Evolutionary conservation across 2,797 vertebrate genomes (phyloP).

Genomic region (Taenioides sp.): DNA sequence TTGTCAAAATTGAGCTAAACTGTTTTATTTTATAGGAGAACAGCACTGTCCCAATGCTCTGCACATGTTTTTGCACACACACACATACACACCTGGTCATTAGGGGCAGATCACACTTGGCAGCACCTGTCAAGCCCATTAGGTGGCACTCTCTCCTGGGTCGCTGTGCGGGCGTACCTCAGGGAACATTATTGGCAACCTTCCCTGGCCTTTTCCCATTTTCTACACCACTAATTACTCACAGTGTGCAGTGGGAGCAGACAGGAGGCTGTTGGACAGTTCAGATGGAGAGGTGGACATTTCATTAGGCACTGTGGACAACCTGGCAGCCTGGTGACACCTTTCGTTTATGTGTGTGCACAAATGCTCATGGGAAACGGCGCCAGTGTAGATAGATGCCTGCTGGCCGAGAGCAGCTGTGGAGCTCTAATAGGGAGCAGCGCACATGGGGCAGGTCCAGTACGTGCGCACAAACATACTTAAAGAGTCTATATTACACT

Average conservation of each 20-base stretch:
- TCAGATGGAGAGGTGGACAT: constrained; percentile 12
- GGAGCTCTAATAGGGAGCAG: constrained; percentile 61
- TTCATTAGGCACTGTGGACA: constrained; percentile 8
- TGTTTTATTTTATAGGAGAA: neutral
- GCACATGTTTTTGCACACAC: constrained; percentile 16
- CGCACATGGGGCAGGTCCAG: neutral
- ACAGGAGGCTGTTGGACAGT: neutral
- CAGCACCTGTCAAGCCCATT: constrained; percentile 73
- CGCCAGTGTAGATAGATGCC: constrained; percentile 26
- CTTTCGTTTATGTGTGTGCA: constrained; percentile 20
- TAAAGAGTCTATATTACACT: neutral
- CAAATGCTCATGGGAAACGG: constrained; percentile 36
- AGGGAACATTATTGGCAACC: constrained; percentile 79
- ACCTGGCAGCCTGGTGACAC: constrained; percentile 15
- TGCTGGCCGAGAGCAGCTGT: constrained; percentile 55
- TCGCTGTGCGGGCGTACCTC: constrained; percentile 70
- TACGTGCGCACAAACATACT: neutral
- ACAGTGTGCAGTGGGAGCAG: constrained; percentile 51
- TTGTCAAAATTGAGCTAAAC: neutral
- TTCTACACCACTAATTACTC: constrained; percentile 84
- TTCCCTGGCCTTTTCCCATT: constrained; percentile 77
- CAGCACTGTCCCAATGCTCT: constrained; percentile 14
- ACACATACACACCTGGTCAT: constrained; percentile 54
- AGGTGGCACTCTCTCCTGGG: constrained; percentile 69
- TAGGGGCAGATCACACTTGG: constrained; percentile 55